A percentile compares a stretch with the other conserved stretches of the same genome.
Conservation (phyloP, 2,888 invertebrate genomes). For the Drosophila phalerata region DNA sequence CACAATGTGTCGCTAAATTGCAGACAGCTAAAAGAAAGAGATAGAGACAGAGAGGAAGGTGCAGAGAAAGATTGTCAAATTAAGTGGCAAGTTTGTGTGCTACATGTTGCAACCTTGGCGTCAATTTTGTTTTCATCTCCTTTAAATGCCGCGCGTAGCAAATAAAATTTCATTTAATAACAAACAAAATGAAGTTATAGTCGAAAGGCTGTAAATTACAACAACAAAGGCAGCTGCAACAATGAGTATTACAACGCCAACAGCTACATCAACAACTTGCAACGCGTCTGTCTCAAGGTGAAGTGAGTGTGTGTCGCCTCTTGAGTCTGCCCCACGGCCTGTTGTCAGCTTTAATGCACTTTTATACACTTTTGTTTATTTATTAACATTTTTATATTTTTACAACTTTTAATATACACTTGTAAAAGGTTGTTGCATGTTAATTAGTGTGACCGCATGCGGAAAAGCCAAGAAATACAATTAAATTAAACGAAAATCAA, state of each 20-base stretch:
- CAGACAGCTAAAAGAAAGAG: slow-evolving; percentile 1
- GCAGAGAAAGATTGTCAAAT: slow-evolving; percentile 16
- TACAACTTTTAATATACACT: slow-evolving; percentile 33
- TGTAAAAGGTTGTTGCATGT: slow-evolving; percentile 43
- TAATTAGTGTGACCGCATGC: slow-evolving; percentile 61
- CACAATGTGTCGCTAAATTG: slow-evolving; percentile 61
- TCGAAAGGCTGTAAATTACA: slow-evolving; percentile 57
- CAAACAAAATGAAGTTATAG: slow-evolving; percentile 68
- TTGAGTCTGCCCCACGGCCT: slow-evolving; percentile 39
- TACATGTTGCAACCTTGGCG: slow-evolving; percentile 49
- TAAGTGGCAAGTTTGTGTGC: slow-evolving; percentile 50
- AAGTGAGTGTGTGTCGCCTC: slow-evolving; percentile 56
- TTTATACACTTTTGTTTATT: slow-evolving; percentile 42
- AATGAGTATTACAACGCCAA: slow-evolving; percentile 23
- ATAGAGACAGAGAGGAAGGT: slow-evolving; percentile 2
- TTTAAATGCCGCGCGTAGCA: slow-evolving; percentile 57
- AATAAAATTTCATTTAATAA: slow-evolving; percentile 74
- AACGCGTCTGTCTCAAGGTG: slow-evolving; percentile 63
- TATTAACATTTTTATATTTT: slow-evolving; percentile 18
- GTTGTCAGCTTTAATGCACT: slow-evolving; percentile 66
- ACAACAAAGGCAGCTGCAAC: slow-evolving; percentile 34
- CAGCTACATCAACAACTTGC: slow-evolving; percentile 39
- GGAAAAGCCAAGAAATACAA: slow-evolving; percentile 8
- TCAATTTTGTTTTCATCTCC: slow-evolving; percentile 37
- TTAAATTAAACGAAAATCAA: slow-evolving; percentile 12